A percentile compares a stretch with the other conserved stretches of the same genome.
Conservation (phyloP, 2,113 vertebrate genomes). For the Cariama cristata region DNA sequence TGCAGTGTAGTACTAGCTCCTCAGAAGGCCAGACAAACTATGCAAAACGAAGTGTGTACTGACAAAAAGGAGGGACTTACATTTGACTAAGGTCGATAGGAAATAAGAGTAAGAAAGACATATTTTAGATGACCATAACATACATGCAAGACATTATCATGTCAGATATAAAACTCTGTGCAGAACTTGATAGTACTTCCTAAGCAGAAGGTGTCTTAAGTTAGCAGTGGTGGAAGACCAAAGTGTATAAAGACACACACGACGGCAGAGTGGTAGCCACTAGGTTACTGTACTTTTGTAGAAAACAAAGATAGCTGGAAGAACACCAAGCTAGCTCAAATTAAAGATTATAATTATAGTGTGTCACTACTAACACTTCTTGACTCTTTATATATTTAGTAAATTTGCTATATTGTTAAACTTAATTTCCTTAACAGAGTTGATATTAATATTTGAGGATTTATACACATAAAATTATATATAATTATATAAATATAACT, state of each 20-base stretch:
- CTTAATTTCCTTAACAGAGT: background rate
- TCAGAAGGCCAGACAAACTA: background rate
- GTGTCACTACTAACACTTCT: background rate
- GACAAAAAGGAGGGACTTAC: background rate
- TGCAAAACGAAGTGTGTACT: background rate
- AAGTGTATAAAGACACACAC: background rate
- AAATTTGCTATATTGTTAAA: background rate
- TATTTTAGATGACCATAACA: background rate
- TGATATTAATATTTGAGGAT: background rate
- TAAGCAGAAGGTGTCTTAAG: background rate
- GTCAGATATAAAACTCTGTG: background rate
- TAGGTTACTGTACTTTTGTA: background rate
- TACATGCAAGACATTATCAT: background rate
- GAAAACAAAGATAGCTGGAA: background rate
- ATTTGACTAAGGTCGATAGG: background rate
- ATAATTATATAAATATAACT: background rate
- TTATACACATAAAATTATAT: background rate
- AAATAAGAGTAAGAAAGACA: background rate
- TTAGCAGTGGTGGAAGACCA: background rate
- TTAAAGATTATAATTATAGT: background rate
- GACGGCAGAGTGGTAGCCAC: fast-evolving
- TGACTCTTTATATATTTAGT: background rate
- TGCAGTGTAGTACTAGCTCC: background rate
- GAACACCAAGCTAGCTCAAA: background rate
- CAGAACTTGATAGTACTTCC: background rate